These are phyloP conservation scores for Moxostoma hubbsi DNA, from an alignment of 2,797 vertebrate species.

Conservation along the genomic window DNA sequence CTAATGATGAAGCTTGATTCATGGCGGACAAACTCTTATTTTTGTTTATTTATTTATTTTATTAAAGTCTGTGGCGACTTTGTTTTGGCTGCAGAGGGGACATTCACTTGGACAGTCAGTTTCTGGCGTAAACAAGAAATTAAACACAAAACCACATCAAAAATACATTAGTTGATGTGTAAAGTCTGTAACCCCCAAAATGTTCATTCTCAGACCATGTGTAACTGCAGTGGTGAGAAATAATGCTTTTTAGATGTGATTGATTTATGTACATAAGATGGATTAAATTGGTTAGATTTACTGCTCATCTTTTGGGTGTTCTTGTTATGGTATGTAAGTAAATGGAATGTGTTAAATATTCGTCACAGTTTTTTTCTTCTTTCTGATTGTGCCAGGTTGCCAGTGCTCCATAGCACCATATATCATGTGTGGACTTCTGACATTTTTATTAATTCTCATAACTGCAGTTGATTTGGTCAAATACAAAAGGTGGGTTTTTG, in stretches of 20 bases:
- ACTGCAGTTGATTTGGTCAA: conserved; percentile 39
- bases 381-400: neutral
- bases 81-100: conserved; percentile 6
- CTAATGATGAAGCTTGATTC: conserved; percentile 24
- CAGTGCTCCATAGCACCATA: neutral
- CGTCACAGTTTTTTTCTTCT: neutral
- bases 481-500: conserved; percentile 44
- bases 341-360: neutral
- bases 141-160: conserved; percentile 36
- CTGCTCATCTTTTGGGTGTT: neutral
- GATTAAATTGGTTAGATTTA: neutral
- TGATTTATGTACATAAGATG: neutral
- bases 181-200: conserved; percentile 1
- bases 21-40: conserved; percentile 13
- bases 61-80: neutral
- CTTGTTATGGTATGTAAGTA: conserved; percentile 2
- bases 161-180: neutral
- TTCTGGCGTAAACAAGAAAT: conserved; percentile 29
- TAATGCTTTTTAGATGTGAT: conserved; percentile 9
- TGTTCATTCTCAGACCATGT: conserved; percentile 24
- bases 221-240: conserved; percentile 9
- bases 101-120: neutral
- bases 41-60: too few species aligned
- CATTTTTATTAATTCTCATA: conserved; percentile 35
- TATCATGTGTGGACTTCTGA: conserved; percentile 42